phyloP scores from a whole-genome alignment of 2,888 invertebrate genomes.

The Sepioteuthis lessoniana region DNA sequence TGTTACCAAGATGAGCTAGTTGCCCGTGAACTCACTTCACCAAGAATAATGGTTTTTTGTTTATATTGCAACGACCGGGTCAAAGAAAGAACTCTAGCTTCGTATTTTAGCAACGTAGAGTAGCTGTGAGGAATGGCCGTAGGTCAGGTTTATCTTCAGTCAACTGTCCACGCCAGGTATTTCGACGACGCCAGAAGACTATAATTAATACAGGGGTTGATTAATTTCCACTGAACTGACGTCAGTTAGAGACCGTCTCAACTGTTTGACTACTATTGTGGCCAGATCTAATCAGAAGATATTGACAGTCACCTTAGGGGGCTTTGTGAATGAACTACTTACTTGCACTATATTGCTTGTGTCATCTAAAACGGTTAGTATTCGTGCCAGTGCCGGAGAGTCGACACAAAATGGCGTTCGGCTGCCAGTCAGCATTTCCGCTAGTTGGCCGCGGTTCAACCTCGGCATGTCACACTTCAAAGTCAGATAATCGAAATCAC shows the following conservation, averaged over 20 bases:
- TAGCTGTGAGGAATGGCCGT: background rate
- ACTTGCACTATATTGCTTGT: background rate
- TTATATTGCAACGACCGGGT: background rate
- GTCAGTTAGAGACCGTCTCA: background rate
- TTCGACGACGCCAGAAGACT: background rate
- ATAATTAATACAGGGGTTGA: background rate
- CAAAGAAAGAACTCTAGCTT: background rate
- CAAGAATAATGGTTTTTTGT: background rate
- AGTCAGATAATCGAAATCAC: background rate
- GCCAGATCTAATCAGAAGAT: constrained; percentile 23
- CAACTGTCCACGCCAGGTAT: background rate
- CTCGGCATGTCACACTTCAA: background rate
- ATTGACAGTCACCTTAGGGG: constrained; percentile 10
- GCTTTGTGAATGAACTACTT: background rate
- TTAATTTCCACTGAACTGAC: background rate
- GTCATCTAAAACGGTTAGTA: constrained; percentile 7
- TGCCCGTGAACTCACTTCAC: background rate
- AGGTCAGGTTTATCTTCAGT: background rate
- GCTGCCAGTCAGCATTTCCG: background rate
- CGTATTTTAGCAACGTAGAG: background rate
- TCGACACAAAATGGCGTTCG: background rate
- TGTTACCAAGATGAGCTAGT: background rate
- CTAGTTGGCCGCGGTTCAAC: background rate
- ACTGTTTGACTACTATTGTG: background rate
- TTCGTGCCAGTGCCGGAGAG: background rate